These are phyloP conservation scores for Lissonota sp. DNA, from an alignment of 2,888 invertebrate genomes.

Conservation along the genomic window DNA sequence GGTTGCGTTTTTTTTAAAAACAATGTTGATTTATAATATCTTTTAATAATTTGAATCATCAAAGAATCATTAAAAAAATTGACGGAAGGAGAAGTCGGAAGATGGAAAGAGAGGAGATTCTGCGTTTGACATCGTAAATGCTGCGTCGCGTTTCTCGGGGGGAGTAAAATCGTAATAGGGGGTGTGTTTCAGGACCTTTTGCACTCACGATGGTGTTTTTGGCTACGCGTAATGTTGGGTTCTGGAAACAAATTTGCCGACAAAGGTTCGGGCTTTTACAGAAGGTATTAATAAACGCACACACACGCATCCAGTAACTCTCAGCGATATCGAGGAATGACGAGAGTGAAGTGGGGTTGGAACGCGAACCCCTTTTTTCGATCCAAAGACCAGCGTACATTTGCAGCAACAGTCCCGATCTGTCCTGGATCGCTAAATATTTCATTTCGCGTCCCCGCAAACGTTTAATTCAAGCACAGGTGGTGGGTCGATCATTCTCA, in stretches of 20 bases:
- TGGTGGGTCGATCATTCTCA: constrained; percentile 68
- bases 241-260: constrained; percentile 63
- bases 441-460: constrained; percentile 80
- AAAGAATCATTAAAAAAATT: constrained; percentile 28
- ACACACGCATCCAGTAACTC: constrained; percentile 44
- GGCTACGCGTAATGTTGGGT: constrained; percentile 65
- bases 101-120: constrained; percentile 47
- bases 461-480: constrained; percentile 82
- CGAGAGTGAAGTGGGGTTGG: constrained; percentile 52
- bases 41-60: no score
- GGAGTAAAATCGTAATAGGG: constrained; percentile 30
- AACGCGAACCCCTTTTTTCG: constrained; percentile 48
- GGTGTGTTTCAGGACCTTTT: constrained; percentile 16
- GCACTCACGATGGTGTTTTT: constrained; percentile 29
- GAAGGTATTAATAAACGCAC: constrained; percentile 52
- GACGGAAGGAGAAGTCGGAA: constrained; percentile 31
- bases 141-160: constrained; percentile 51
- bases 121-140: constrained; percentile 68
- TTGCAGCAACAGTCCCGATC: constrained; percentile 15
- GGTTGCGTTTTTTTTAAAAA: no score
- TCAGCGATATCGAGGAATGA: constrained; percentile 36
- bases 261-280: constrained; percentile 68
- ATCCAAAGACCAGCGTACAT: constrained; percentile 24
- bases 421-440: constrained; percentile 80
- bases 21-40: no score